Conservation (phyloP, 2,797 vertebrate genomes). For the Australoheros facetus region DNA sequence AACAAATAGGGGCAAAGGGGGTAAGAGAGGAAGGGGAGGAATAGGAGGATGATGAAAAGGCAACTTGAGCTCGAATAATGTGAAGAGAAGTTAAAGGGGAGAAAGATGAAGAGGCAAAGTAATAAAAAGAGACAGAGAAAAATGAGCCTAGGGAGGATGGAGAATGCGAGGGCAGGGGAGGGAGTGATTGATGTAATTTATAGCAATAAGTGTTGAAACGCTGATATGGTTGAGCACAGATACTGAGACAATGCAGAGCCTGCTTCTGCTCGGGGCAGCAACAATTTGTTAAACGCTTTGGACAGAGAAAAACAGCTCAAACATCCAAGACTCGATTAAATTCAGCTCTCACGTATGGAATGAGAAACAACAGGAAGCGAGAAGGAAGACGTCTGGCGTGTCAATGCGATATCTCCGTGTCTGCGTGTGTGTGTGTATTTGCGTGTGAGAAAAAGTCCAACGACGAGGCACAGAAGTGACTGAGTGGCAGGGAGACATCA, state of each 20-base stretch:
- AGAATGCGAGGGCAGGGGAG: slow-evolving; percentile 67
- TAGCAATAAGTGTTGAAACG: slow-evolving; percentile 86
- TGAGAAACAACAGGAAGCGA: slow-evolving; percentile 56
- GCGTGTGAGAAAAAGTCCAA: background rate
- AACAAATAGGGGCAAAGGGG: slow-evolving; percentile 66
- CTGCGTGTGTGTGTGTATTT: slow-evolving; percentile 3
- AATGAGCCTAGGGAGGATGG: slow-evolving; percentile 75
- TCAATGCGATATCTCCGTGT: slow-evolving; percentile 9
- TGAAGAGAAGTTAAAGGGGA: slow-evolving; percentile 77
- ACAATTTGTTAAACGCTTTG: slow-evolving; percentile 78
- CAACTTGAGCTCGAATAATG: slow-evolving; percentile 73
- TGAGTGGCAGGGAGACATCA: slow-evolving; percentile 7
- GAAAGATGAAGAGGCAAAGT: slow-evolving; percentile 81
- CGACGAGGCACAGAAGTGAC: background rate
- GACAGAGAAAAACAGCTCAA: slow-evolving; percentile 75
- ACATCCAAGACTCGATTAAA: slow-evolving; percentile 76
- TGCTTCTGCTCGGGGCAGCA: slow-evolving; percentile 70
- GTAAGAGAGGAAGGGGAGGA: slow-evolving; percentile 41
- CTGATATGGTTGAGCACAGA: slow-evolving; percentile 79
- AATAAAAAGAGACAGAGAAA: slow-evolving; percentile 83
- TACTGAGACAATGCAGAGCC: slow-evolving; percentile 71
- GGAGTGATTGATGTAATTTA: slow-evolving; percentile 86
- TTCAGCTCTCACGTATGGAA: slow-evolving; percentile 65
- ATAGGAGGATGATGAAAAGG: slow-evolving; percentile 73
- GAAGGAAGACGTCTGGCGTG: slow-evolving; percentile 21